A percentile compares a stretch with the other conserved stretches of the same genome.
Evolutionary conservation across 2,888 invertebrate species (phyloP).

Genomic region (Tipula confusa): DNA sequence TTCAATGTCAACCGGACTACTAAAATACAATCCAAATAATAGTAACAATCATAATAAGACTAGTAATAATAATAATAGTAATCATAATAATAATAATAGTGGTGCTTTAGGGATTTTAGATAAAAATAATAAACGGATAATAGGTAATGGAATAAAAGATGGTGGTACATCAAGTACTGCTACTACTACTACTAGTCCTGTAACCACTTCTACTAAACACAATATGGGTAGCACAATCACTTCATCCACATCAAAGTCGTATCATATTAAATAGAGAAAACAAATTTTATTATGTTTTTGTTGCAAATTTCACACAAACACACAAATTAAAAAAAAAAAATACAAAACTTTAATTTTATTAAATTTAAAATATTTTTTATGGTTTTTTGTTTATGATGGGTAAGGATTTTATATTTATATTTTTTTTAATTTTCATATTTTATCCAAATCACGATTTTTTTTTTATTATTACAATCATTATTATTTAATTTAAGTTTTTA

Average conservation of each 20-base stretch:
- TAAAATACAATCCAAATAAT: conserved; percentile 49
- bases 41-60: conserved; percentile 7
- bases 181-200: conserved; percentile 13
- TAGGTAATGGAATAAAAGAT: conserved; percentile 40
- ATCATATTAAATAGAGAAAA: conserved; percentile 27
- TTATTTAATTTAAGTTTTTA: not conserved
- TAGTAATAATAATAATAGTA: not conserved
- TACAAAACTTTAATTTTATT: not conserved
- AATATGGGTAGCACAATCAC: conserved; percentile 36
- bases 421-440: conserved; percentile 30
- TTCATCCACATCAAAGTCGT: conserved; percentile 29
- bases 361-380: not conserved
- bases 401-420: conserved; percentile 27
- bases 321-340: conserved; percentile 26
- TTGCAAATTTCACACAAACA: not conserved
- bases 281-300: not conserved
- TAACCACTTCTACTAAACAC: conserved; percentile 37
- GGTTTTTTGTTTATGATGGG: conserved; percentile 26
- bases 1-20: conserved; percentile 76
- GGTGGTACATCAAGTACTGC: conserved; percentile 27
- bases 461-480: not conserved
- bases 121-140: conserved; percentile 40
- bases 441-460: conserved; percentile 26
- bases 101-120: conserved; percentile 28
- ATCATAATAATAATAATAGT: not conserved